Evolutionary conservation across 2,888 invertebrate species (phyloP).

Genomic region (Druceiella hillmani): DNA sequence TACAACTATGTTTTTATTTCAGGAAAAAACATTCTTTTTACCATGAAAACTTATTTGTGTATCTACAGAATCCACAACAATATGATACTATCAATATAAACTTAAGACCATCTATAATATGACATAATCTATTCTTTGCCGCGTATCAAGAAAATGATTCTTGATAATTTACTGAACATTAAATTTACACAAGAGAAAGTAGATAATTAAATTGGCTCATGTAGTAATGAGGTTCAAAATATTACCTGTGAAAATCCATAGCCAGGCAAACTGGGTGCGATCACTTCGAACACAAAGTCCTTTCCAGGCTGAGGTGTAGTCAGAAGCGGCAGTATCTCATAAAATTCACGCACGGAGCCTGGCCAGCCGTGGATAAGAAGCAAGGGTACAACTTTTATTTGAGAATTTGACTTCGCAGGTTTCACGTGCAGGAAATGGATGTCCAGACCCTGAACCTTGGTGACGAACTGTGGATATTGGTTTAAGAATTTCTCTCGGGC

Average conservation of each 20-base stretch:
- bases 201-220: too few relatives aligned
- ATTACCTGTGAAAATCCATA: conserved; percentile 47
- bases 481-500: conserved; percentile 65
- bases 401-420: conserved; percentile 35
- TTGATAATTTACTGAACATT: too few relatives aligned
- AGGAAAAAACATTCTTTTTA: too few relatives aligned
- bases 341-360: conserved; percentile 81
- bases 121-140: too few relatives aligned
- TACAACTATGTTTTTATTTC: too few relatives aligned
- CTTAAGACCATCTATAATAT: too few relatives aligned
- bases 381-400: conserved; percentile 53
- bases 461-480: conserved; percentile 68
- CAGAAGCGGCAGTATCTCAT: conserved; percentile 66
- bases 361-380: conserved; percentile 87
- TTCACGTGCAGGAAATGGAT: conserved; percentile 73
- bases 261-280: conserved; percentile 53
- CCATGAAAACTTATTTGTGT: too few relatives aligned
- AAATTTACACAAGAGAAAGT: too few relatives aligned
- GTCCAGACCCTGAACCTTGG: conserved; percentile 65
- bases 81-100: too few relatives aligned
- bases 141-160: too few relatives aligned
- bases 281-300: conserved; percentile 57
- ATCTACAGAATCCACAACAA: too few relatives aligned
- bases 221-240: too few relatives aligned
- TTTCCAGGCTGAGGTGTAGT: conserved; percentile 46